Conservation (phyloP, 2,113 vertebrate species). For the Suricata suricatta region DNA sequence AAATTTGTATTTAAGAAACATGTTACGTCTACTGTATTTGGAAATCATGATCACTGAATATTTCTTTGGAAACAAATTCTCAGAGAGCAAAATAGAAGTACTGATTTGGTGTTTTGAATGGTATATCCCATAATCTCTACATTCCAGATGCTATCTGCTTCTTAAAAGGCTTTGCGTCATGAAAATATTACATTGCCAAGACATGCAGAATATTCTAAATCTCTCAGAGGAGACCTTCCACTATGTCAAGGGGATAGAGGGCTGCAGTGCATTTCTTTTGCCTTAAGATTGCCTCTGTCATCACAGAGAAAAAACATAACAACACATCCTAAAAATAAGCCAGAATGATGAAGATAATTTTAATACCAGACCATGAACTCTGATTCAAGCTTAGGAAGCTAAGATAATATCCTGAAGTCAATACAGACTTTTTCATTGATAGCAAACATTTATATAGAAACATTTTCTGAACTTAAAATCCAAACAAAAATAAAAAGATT, state of each 20-base stretch:
- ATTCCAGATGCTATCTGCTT: conserved; percentile 45
- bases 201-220: conserved; percentile 59
- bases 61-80: neutral
- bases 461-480: neutral
- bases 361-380: conserved; percentile 46
- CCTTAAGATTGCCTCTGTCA: neutral
- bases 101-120: conserved; percentile 48
- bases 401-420: neutral
- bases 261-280: neutral
- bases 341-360: conserved; percentile 46
- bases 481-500: neutral
- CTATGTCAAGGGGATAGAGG: neutral
- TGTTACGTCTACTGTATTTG: neutral
- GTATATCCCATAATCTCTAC: neutral
- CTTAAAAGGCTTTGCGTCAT: conserved; percentile 49
- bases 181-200: conserved; percentile 29
- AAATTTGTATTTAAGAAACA: neutral
- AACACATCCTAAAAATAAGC: conserved; percentile 38
- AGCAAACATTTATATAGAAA: conserved; percentile 24
- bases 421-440: neutral
- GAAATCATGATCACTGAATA: neutral
- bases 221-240: conserved; percentile 33
- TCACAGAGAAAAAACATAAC: conserved; percentile 34
- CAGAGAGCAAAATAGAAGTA: neutral
- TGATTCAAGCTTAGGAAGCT: neutral